A percentile compares a stretch with the other conserved stretches of the same genome.
These are phyloP conservation scores for Nixonia krombeini DNA, from an alignment of 1,140 invertebrate species.

Conservation along the genomic window DNA sequence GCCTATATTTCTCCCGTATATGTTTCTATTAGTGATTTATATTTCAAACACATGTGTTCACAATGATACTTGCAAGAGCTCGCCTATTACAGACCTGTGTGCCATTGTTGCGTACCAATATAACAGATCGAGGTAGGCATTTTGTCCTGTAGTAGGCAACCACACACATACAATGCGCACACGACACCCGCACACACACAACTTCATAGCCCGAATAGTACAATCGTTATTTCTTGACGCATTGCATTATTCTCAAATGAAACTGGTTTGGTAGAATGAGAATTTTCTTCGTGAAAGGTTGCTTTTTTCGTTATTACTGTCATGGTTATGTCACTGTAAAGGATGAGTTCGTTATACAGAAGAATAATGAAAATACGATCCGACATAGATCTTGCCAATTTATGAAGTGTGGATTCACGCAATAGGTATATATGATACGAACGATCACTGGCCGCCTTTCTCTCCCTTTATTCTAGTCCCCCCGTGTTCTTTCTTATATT, in stretches of 20 bases:
- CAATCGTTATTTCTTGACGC: slow-evolving; percentile 26
- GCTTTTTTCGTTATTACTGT: slow-evolving; percentile 15
- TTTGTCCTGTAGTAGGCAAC: slow-evolving; percentile 18
- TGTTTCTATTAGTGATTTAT: slow-evolving; percentile 70
- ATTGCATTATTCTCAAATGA: slow-evolving; percentile 7
- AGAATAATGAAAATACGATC: slow-evolving; percentile 38
- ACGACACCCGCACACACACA: slow-evolving; percentile 15
- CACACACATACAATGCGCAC: too few species aligned
- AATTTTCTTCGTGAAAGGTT: slow-evolving; percentile 10
- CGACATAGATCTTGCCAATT: slow-evolving; percentile 23
- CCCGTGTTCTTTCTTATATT: neutral
- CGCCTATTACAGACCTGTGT: slow-evolving; percentile 58
- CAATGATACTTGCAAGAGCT: slow-evolving; percentile 59
- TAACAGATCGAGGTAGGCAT: slow-evolving; percentile 61
- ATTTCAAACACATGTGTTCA: slow-evolving; percentile 68
- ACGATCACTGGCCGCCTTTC: too few species aligned
- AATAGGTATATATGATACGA: neutral
- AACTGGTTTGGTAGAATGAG: slow-evolving; percentile 28
- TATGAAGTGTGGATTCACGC: slow-evolving; percentile 43
- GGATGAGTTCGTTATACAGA: slow-evolving; percentile 7
- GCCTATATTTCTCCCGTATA: slow-evolving; percentile 45
- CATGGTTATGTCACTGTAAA: slow-evolving; percentile 23
- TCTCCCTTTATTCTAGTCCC: too few species aligned
- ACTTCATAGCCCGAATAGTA: too few species aligned
- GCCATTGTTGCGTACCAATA: slow-evolving; percentile 56